Evolutionary conservation across 2,797 vertebrate species (phyloP).

Genomic region (Hydrocynus forskahlii): DNA sequence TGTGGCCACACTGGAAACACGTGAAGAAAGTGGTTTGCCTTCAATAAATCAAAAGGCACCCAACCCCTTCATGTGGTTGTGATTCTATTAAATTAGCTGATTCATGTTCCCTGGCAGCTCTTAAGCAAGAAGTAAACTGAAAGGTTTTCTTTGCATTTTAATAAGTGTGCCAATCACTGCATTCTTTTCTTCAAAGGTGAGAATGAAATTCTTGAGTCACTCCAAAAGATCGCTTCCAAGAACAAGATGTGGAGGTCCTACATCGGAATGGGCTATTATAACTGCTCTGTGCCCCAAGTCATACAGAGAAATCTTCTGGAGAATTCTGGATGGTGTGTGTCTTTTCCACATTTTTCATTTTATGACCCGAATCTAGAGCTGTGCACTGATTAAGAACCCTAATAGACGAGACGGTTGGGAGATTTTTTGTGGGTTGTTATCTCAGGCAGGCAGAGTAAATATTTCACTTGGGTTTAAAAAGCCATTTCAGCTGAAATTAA

Average conservation of each 20-base stretch:
- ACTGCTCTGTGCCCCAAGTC: slow-evolving; percentile 90
- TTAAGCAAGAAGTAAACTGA: not conserved
- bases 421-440: no score
- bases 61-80: not conserved
- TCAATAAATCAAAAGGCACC: not conserved
- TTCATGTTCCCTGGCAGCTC: not conserved
- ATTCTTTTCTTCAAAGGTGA: slow-evolving; percentile 83
- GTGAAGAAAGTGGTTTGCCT: not conserved
- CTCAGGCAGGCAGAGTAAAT: not conserved
- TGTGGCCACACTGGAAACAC: not conserved
- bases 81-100: not conserved
- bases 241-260: slow-evolving; percentile 97
- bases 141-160: not conserved
- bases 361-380: not conserved
- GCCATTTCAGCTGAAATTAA: not conserved
- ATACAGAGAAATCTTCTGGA: slow-evolving; percentile 93
- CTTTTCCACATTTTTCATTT: not conserved
- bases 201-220: slow-evolving; percentile 89
- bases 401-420: no score
- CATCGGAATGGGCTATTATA: slow-evolving; percentile 99
- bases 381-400: not conserved
- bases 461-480: not conserved
- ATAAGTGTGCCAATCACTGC: not conserved
- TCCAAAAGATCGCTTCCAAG: slow-evolving; percentile 88
- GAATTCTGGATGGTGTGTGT: slow-evolving; percentile 93